Evolutionary conservation across 2,113 vertebrate species (phyloP).

Genomic region (Cottus gobio): DNA sequence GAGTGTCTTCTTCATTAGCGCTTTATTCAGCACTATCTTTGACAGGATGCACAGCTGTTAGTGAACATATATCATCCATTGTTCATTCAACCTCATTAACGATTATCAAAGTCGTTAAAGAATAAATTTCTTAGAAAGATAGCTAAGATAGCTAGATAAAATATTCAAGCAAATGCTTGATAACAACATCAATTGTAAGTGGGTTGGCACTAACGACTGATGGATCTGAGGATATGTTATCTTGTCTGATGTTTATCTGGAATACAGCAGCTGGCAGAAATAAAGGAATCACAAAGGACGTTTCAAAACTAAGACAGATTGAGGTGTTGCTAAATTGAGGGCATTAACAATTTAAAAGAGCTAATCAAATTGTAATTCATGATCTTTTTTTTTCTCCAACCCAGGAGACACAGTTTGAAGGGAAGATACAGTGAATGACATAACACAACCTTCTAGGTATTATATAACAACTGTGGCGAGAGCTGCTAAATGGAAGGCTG

Average conservation of each 20-base stretch:
- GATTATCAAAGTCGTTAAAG: not conserved
- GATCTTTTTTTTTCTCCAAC: conserved; percentile 20
- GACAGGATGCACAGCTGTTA: not conserved
- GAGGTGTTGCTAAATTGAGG: conserved; percentile 1
- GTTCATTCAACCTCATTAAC: not conserved
- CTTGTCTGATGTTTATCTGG: not conserved
- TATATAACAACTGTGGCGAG: conserved; percentile 48
- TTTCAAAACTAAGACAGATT: conserved; percentile 2
- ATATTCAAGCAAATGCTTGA: not conserved
- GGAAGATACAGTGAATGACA: conserved; percentile 43
- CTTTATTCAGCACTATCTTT: not conserved
- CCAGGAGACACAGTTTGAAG: conserved; percentile 39
- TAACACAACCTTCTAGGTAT: conserved; percentile 51
- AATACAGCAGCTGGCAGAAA: not conserved
- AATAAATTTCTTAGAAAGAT: not conserved
- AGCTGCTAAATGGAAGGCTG: conserved; percentile 28
- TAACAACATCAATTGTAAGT: not conserved
- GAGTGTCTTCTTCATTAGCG: not conserved
- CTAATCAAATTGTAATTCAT: conserved; percentile 34
- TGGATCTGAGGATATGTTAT: not conserved
- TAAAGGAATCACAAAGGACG: conserved; percentile 14
- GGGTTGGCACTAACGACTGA: not conserved
- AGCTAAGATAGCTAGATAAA: not conserved
- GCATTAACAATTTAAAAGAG: conserved; percentile 14
- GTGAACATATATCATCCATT: not conserved